A percentile compares a stretch with the other conserved stretches of the same genome.
Evolutionary conservation across 2,113 vertebrate species (phyloP).

Genomic region (Rutilus rutilus): DNA sequence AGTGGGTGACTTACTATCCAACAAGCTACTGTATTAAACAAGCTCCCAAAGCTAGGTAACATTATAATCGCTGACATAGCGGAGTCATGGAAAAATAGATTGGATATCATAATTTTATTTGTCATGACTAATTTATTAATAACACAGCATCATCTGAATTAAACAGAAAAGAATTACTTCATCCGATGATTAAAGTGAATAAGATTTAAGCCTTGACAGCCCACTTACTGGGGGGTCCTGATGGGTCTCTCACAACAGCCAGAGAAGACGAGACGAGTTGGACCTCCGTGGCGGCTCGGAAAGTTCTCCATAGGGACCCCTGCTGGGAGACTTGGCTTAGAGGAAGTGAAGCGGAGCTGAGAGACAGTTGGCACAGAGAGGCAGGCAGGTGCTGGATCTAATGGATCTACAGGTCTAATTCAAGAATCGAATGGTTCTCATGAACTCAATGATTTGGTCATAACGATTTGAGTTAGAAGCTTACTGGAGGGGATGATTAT

Average conservation of each 20-base stretch:
- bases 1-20: no score
- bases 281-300: constrained; percentile 34
- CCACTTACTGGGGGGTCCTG: no score
- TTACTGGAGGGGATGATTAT: background rate
- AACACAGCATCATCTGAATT: no score
- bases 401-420: background rate
- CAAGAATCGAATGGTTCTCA: background rate
- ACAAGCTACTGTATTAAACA: no score
- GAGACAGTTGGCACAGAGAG: constrained; percentile 67
- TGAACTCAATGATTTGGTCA: background rate
- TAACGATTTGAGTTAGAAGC: background rate
- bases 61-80: no score
- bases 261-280: constrained; percentile 42
- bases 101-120: no score
- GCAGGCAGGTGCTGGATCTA: constrained; percentile 57
- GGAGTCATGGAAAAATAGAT: no score
- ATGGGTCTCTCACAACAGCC: background rate
- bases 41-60: no score
- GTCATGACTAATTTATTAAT: no score
- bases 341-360: constrained; percentile 59
- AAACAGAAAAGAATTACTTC: no score
- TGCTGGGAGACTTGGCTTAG: constrained; percentile 71
- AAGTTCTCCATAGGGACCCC: constrained; percentile 65
- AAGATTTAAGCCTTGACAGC: no score
- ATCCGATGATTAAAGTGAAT: no score